Conservation (phyloP, 2,888 invertebrate genomes). For the Sesamia inferens region DNA sequence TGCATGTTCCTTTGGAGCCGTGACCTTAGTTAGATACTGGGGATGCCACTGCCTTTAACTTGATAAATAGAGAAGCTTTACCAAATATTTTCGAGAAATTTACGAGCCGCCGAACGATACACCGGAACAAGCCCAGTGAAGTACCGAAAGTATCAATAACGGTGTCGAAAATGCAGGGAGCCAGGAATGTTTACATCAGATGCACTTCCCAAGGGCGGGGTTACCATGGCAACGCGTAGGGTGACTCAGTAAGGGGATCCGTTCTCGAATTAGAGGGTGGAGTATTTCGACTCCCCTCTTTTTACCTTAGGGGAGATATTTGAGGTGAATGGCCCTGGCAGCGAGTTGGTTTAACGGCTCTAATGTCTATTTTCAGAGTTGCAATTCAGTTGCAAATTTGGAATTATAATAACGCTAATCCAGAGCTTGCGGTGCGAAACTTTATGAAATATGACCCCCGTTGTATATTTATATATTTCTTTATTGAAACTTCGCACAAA, state of each 20-base stretch:
- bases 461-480: slow-evolving; percentile 44
- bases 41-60: slow-evolving; percentile 75
- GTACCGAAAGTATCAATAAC: slow-evolving; percentile 83
- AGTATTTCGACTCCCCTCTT: slow-evolving; percentile 83
- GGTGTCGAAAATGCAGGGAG: slow-evolving; percentile 76
- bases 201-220: slow-evolving; percentile 69
- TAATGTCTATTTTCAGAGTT: slow-evolving; percentile 70
- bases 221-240: slow-evolving; percentile 70
- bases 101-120: slow-evolving; percentile 74
- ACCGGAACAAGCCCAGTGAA: slow-evolving; percentile 75
- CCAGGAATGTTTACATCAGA: slow-evolving; percentile 76
- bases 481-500: slow-evolving; percentile 42
- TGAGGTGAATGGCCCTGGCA: slow-evolving; percentile 86
- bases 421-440: slow-evolving; percentile 57
- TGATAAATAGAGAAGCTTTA: slow-evolving; percentile 83
- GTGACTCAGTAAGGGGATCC: slow-evolving; percentile 77
- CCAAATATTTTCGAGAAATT: slow-evolving; percentile 80
- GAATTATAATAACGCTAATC: slow-evolving; percentile 58
- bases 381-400: slow-evolving; percentile 72
- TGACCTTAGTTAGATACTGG: slow-evolving; percentile 79
- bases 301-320: slow-evolving; percentile 85
- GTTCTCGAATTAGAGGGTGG: slow-evolving; percentile 85
- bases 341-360: slow-evolving; percentile 62
- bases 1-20: slow-evolving; percentile 71
- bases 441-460: slow-evolving; percentile 63